Conservation (phyloP, 53 echinoderm and acorn worm species). For the Zoroaster sp. region DNA sequence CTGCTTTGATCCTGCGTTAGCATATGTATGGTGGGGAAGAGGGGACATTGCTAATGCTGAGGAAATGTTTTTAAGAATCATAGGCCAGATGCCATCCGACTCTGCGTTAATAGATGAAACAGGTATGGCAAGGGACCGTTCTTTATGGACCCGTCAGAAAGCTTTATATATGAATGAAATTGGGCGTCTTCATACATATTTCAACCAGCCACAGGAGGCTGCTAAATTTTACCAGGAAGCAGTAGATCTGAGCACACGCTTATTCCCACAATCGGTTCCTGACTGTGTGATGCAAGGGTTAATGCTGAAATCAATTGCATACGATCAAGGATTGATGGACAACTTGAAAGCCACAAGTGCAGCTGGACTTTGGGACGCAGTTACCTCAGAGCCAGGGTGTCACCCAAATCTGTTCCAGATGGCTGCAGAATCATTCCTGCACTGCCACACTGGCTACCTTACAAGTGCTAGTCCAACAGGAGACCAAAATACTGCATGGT, state of each 20-base stretch:
- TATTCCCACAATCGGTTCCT: not conserved
- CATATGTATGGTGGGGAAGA: slow-evolving; percentile 36
- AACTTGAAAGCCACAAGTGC: not conserved
- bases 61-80: not conserved
- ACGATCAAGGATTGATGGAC: slow-evolving; percentile 9
- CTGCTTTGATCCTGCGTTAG: slow-evolving; percentile 10
- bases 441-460: slow-evolving; percentile 5
- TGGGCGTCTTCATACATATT: not conserved
- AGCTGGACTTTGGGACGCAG: not conserved
- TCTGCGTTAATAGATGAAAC: not conserved
- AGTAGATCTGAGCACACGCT: not conserved
- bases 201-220: not conserved
- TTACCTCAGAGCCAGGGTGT: not conserved
- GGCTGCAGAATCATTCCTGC: slow-evolving; percentile 31
- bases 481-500: not conserved
- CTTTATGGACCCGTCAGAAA: not conserved
- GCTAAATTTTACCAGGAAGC: not conserved
- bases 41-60: slow-evolving; percentile 1
- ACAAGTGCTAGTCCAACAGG: not conserved
- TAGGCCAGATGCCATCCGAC: not conserved
- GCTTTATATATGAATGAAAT: slow-evolving; percentile 3
- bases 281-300: not conserved
- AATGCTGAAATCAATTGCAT: not conserved
- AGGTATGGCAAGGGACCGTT: not conserved
- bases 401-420: not conserved